Conservation (phyloP, 1,140 invertebrate genomes). For the Muscidifurax raptorellus region DNA sequence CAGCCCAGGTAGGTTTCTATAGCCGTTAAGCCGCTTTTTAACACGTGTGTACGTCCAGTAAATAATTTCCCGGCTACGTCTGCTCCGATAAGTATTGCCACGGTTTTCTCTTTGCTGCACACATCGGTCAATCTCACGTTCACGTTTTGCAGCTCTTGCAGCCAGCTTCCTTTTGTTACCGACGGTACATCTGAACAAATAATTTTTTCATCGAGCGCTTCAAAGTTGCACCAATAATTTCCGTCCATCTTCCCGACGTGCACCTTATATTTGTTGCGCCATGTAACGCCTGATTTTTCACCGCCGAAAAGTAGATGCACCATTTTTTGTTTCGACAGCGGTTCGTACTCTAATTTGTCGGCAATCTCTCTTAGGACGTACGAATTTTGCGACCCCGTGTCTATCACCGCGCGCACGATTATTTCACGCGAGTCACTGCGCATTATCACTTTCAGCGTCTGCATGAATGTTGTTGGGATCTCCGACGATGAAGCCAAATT, state of each 20-base stretch:
- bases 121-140: conserved; percentile 54
- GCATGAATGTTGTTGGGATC: conserved; percentile 43
- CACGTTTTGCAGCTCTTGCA: conserved; percentile 23
- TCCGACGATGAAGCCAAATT: conserved; percentile 23
- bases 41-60: not conserved
- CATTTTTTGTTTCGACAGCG: conserved; percentile 14
- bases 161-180: conserved; percentile 22
- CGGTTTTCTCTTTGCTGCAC: conserved; percentile 17
- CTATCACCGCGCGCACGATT: conserved; percentile 42
- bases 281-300: not conserved
- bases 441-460: conserved; percentile 39
- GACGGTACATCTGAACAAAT: conserved; percentile 49
- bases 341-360: conserved; percentile 7
- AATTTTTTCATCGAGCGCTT: conserved; percentile 44
- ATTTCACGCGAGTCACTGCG: not conserved
- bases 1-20: not conserved
- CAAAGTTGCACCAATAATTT: conserved; percentile 49
- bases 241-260: conserved; percentile 23
- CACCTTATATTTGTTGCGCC: conserved; percentile 41
- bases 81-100: conserved; percentile 60
- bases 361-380: conserved; percentile 37
- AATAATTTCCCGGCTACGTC: conserved; percentile 42
- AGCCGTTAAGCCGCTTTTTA: not conserved
- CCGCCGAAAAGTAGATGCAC: conserved; percentile 8
- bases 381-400: conserved; percentile 13